Evolutionary conservation across 2,888 invertebrate species (phyloP).

Genomic region (Yponomeuta plumbellus): DNA sequence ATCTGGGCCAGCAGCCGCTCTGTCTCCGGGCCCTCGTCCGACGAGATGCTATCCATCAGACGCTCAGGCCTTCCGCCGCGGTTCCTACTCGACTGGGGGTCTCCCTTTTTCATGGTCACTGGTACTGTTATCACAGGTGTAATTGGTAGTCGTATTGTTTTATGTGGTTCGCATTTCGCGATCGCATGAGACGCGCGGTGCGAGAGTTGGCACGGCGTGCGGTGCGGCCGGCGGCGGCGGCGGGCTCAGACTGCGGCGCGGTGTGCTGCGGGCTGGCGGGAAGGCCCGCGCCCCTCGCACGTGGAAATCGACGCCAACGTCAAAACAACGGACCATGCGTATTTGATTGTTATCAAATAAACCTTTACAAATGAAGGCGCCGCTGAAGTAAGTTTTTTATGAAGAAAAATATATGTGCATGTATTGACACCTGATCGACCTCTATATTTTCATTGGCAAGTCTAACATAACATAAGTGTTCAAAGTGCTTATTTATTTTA

Average conservation of each 20-base stretch:
- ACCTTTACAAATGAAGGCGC: slow-evolving; percentile 13
- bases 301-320: slow-evolving; percentile 28
- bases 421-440: too few species aligned
- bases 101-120: slow-evolving; percentile 18
- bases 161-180: background rate
- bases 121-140: slow-evolving; percentile 4
- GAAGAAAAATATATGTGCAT: background rate
- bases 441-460: too few species aligned
- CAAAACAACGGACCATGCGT: slow-evolving; percentile 38
- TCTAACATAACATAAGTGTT: too few species aligned
- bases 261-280: slow-evolving; percentile 37
- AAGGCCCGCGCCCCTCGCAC: slow-evolving; percentile 18
- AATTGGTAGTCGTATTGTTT: background rate
- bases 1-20: slow-evolving; percentile 54
- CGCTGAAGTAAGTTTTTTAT: background rate
- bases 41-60: slow-evolving; percentile 63
- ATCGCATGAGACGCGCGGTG: slow-evolving; percentile 22
- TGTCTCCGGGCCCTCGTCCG: slow-evolving; percentile 66
- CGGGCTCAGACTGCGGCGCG: slow-evolving; percentile 46
- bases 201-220: slow-evolving; percentile 29
- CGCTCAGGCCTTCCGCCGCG: slow-evolving; percentile 28
- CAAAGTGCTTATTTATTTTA: too few species aligned
- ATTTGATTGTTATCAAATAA: slow-evolving; percentile 14
- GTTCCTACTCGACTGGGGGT: slow-evolving; percentile 11
- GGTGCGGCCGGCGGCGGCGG: slow-evolving; percentile 44